Evolutionary conservation across 2,113 vertebrate genomes (phyloP).

Genomic region (Nothobranchius furzeri): DNA sequence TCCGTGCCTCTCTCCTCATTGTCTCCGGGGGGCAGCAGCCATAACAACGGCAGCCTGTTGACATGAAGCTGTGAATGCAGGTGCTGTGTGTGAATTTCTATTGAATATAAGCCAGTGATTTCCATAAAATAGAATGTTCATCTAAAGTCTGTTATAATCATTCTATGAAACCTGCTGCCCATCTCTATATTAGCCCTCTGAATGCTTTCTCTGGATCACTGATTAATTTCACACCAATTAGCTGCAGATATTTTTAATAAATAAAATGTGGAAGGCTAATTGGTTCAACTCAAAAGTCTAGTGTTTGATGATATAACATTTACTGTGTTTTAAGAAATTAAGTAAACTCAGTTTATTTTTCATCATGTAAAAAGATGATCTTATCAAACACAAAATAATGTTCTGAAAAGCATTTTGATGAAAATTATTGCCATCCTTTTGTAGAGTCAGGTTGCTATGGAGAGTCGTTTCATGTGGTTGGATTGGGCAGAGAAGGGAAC

Average conservation of each 20-base stretch:
- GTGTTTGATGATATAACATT: too few species aligned
- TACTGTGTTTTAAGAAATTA: too few species aligned
- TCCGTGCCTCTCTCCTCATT: slow-evolving; percentile 50
- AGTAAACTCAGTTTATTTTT: too few species aligned
- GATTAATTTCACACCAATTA: slow-evolving; percentile 1
- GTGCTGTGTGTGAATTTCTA: slow-evolving; percentile 20
- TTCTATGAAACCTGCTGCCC: neutral
- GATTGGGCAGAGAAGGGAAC: slow-evolving; percentile 34
- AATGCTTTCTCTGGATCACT: neutral
- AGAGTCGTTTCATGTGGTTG: neutral
- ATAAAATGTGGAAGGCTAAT: neutral
- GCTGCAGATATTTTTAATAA: neutral
- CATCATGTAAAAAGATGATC: too few species aligned
- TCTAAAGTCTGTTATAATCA: slow-evolving; percentile 20
- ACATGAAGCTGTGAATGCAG: slow-evolving; percentile 33
- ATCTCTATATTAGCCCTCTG: slow-evolving; percentile 4
- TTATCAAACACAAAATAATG: neutral
- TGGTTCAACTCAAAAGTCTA: neutral
- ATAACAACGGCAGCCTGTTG: slow-evolving; percentile 62
- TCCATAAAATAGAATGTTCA: slow-evolving; percentile 56
- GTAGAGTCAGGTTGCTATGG: slow-evolving; percentile 42
- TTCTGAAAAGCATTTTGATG: neutral
- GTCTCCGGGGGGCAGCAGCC: slow-evolving; percentile 64
- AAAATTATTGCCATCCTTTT: neutral
- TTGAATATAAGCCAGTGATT: slow-evolving; percentile 46